Evolutionary conservation across 2,888 invertebrate species (phyloP), one percentile per base, ranked within the genome.

Genomic region (Protophormia terraenovae): DNA sequence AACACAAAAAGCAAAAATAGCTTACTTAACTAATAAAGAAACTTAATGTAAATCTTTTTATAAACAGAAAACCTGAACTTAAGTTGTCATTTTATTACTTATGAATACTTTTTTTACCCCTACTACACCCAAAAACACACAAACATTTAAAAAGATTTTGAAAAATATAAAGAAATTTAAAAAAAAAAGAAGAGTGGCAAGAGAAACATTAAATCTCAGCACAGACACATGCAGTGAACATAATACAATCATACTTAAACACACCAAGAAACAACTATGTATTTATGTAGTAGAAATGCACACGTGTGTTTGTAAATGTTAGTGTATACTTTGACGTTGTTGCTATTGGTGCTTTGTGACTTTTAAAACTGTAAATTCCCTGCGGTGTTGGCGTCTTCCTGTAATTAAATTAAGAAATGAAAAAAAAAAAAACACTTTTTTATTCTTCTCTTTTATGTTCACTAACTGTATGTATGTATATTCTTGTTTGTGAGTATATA

Each of bases 351-450:
- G 66, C 72, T 73, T 73, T 81, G 72, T 73, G 84, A 84, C 84
- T 84, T 84, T 84, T 73, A 47, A 80, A 84, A 77, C 66, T 53
- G 67, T 35, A 81, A 81, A 83, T 71, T 67, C 79, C 87, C 87
- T 77, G 86, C 71, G 86, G 87, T 83, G 87, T 84, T 83, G 86
- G 80, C 86, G 82, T 87, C 84, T 84, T 87, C 79, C 82, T 86
- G 78, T 87, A 87, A 87, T 87, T 87, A 87, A 87, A 87, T 87
- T 87, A 87, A 83, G 86, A 86, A 87, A 84, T 84, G 64, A 5
- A 69, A 67, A 83, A 81, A 83, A 35, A 79, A 79, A 83, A 84
- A 67, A 55, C 19, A 29, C 45, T 60, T 75, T 81, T 67, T 24
- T 38, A 35, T 73, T 19, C 14, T 55, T 29, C 22, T 66, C 16